Conservation (phyloP, 2,797 vertebrate species). For the Lepus townsendii region DNA sequence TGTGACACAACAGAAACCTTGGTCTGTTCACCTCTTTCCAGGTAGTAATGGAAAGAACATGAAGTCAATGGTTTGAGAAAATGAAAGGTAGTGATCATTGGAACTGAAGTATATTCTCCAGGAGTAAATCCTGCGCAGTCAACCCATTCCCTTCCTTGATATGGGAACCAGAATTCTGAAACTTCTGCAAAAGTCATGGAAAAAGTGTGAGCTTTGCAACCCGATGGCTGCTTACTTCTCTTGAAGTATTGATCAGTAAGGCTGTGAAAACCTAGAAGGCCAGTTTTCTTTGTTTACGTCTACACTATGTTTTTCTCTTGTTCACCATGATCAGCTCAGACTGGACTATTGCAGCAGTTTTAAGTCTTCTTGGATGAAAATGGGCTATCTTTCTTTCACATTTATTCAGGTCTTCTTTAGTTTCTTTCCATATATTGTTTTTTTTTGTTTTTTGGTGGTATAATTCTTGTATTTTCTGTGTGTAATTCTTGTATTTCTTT, state of each 20-base stretch:
- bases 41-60: not conserved
- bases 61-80: not conserved
- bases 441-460: not conserved
- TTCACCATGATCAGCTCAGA: not conserved
- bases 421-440: not conserved
- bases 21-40: not conserved
- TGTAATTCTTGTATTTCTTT: not conserved
- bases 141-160: not conserved
- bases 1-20: not conserved
- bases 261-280: not conserved
- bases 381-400: not conserved
- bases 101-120: not conserved
- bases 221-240: not conserved
- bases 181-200: not conserved
- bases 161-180: constrained; percentile 32
- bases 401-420: not conserved
- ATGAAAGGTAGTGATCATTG: not conserved
- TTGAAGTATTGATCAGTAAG: not conserved
- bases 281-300: not conserved
- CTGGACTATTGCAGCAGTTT: not conserved
- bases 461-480: not conserved
- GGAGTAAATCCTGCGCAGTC: not conserved
- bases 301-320: not conserved
- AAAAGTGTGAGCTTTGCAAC: not conserved
- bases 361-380: not conserved